phyloP scores from a whole-genome alignment of 2,797 vertebrate genomes.

The Ptychadena robeensis region DNA sequence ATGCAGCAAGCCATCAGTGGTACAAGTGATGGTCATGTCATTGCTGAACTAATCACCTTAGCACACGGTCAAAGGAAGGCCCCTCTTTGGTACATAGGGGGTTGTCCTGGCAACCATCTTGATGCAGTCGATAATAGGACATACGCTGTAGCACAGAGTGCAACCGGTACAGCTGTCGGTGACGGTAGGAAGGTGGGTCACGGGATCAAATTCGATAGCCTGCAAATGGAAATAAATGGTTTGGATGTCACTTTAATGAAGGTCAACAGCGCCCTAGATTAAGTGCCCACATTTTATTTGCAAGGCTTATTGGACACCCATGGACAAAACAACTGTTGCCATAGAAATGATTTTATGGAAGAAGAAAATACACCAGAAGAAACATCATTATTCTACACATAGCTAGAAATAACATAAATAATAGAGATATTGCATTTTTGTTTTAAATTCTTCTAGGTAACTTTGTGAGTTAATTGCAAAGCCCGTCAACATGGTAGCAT shows the following conservation, averaged over 20 bases:
- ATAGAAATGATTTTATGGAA: slow-evolving; percentile 65
- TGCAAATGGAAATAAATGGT: slow-evolving; percentile 73
- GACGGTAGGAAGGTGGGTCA: slow-evolving; percentile 87
- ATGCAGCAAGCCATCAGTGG: slow-evolving; percentile 69
- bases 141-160: slow-evolving; percentile 90
- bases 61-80: slow-evolving; percentile 80
- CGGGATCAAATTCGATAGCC: slow-evolving; percentile 89
- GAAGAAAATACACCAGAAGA: neutral
- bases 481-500: no score
- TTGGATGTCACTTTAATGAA: slow-evolving; percentile 60
- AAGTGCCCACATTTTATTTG: slow-evolving; percentile 48
- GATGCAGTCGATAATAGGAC: slow-evolving; percentile 95
- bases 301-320: slow-evolving; percentile 48
- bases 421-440: slow-evolving; percentile 36
- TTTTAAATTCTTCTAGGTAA: slow-evolving; percentile 49
- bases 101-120: slow-evolving; percentile 88
- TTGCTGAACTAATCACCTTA: slow-evolving; percentile 69
- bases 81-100: slow-evolving; percentile 83
- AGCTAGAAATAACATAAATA: neutral
- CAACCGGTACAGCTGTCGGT: slow-evolving; percentile 91
- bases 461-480: no score
- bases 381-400: neutral
- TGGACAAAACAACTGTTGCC: slow-evolving; percentile 59
- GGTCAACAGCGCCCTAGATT: slow-evolving; percentile 64
- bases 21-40: slow-evolving; percentile 57